These are phyloP conservation scores for Caenorhabditis uteleia DNA, from an alignment of 2,888 invertebrate species.

Conservation along the genomic window DNA sequence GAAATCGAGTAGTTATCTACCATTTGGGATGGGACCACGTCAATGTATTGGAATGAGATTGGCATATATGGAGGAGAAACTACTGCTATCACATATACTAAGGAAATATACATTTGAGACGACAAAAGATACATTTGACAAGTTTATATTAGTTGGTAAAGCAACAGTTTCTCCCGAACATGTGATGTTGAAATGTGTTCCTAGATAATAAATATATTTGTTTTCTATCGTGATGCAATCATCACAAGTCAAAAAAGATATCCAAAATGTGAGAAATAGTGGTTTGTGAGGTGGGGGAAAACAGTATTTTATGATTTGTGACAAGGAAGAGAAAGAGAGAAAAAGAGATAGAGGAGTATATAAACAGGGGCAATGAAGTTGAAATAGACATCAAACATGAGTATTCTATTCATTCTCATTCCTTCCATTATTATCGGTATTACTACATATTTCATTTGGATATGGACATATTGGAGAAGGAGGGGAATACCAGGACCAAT, in stretches of 20 bases:
- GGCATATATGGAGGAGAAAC: conserved; percentile 62
- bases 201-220: conserved; percentile 3
- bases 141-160: conserved; percentile 19
- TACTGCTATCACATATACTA: conserved; percentile 53
- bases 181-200: conserved; percentile 7
- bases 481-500: conserved; percentile 39
- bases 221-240: too few relatives aligned
- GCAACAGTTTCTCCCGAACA: conserved; percentile 14
- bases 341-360: too few relatives aligned
- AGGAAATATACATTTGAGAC: conserved; percentile 42
- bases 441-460: conserved; percentile 21
- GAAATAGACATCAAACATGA: too few relatives aligned
- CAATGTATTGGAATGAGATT: conserved; percentile 61
- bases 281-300: too few relatives aligned
- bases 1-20: conserved; percentile 39
- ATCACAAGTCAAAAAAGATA: too few relatives aligned
- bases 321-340: too few relatives aligned
- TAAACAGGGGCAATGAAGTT: too few relatives aligned
- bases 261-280: too few relatives aligned
- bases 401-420: conserved; percentile 3
- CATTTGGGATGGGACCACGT: conserved; percentile 53
- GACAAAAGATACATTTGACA: conserved; percentile 30
- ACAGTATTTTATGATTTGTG: too few relatives aligned
- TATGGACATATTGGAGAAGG: conserved; percentile 41
- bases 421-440: conserved; percentile 10